phyloP scores from a whole-genome alignment of 2,113 vertebrate species.

The Elanoides forficatus region DNA sequence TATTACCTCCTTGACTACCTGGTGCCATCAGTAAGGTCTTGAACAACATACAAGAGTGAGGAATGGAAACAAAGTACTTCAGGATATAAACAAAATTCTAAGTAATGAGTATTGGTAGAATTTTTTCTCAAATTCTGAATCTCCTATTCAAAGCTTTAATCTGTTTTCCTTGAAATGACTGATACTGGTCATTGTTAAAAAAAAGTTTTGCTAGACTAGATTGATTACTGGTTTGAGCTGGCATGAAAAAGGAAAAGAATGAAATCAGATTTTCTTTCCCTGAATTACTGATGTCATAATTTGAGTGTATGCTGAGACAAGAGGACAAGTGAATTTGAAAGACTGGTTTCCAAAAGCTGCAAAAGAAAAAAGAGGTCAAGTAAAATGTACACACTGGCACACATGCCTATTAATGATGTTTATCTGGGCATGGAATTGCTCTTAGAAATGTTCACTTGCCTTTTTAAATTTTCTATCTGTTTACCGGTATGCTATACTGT shows the following conservation, averaged over 20 bases:
- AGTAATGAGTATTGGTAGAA: background rate
- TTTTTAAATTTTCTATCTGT: background rate
- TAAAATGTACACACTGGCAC: background rate
- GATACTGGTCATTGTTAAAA: background rate
- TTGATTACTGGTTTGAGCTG: background rate
- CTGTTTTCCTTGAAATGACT: background rate
- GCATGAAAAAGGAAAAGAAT: background rate
- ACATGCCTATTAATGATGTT: background rate
- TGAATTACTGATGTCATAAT: background rate
- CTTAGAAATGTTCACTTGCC: background rate
- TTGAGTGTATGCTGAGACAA: background rate
- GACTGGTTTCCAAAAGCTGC: background rate
- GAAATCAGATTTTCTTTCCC: background rate
- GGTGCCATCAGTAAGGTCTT: background rate
- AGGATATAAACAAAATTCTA: background rate
- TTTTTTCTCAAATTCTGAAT: background rate
- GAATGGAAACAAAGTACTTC: background rate
- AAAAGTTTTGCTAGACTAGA: background rate
- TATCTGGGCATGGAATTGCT: background rate
- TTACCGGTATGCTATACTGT: background rate
- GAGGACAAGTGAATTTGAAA: background rate
- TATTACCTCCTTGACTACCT: background rate
- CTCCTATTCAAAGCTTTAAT: background rate
- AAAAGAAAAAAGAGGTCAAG: background rate
- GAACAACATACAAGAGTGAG: background rate